Evolutionary conservation across 2,113 vertebrate species (phyloP).

Genomic region (Pachycephala philippinensis): DNA sequence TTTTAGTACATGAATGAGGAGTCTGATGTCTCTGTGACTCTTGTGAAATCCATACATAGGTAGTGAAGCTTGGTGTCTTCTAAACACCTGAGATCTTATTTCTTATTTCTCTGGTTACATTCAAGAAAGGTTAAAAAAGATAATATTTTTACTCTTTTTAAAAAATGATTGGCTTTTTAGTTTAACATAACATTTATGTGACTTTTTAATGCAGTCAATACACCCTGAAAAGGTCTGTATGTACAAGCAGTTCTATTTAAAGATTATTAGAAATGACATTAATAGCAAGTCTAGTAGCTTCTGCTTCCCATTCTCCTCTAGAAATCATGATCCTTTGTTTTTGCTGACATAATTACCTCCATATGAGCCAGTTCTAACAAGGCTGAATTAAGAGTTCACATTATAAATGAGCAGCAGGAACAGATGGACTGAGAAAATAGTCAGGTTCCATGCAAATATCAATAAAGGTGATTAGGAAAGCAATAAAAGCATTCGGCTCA

Average conservation of each 20-base stretch:
- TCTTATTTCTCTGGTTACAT: background rate
- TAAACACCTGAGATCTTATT: background rate
- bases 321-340: slow-evolving; percentile 12
- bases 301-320: background rate
- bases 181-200: background rate
- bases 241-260: slow-evolving; percentile 12
- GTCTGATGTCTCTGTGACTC: background rate
- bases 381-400: slow-evolving; percentile 4
- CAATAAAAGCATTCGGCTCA: background rate
- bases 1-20: background rate
- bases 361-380: slow-evolving; percentile 5
- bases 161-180: background rate
- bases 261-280: background rate
- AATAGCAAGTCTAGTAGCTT: slow-evolving; percentile 2
- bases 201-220: background rate
- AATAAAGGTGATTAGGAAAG: slow-evolving; percentile 34
- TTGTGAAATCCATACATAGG: background rate
- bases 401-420: slow-evolving; percentile 35
- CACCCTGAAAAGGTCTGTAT: background rate
- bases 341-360: slow-evolving; percentile 31
- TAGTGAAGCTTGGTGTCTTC: background rate
- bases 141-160: background rate
- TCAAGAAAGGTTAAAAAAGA: background rate
- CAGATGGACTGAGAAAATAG: slow-evolving; percentile 42
- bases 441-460: slow-evolving; percentile 27